Conservation (phyloP, 1,140 invertebrate species). For the Drosophila pallidifrons region DNA sequence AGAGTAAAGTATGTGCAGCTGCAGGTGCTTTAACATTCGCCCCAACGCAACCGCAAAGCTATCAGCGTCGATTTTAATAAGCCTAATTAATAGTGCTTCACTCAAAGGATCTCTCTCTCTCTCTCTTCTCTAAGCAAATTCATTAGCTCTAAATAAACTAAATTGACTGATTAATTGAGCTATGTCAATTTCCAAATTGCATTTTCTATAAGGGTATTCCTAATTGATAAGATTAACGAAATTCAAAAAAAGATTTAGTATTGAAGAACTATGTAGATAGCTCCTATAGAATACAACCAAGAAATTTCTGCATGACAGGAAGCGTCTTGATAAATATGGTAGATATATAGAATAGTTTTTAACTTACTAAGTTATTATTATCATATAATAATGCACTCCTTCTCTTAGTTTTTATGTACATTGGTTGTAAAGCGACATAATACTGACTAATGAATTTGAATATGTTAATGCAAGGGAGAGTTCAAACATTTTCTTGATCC, state of each 20-base stretch:
- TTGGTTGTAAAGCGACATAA: no score
- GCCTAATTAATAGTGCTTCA: conserved; percentile 74
- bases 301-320: no score
- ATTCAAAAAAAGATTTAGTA: not conserved
- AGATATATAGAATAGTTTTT: no score
- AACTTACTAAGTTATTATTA: no score
- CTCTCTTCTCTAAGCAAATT: conserved; percentile 37
- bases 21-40: conserved; percentile 15
- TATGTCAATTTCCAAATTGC: not conserved
- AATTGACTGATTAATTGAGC: conserved; percentile 32
- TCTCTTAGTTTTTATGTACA: no score
- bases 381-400: no score
- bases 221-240: not conserved
- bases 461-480: no score
- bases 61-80: conserved; percentile 74
- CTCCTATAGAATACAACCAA: no score
- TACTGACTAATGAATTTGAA: no score
- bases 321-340: no score
- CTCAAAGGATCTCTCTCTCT: conserved; percentile 44
- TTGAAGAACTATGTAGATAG: not conserved
- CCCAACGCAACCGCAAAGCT: conserved; percentile 64
- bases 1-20: not conserved
- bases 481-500: no score
- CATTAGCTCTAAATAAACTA: conserved; percentile 39
- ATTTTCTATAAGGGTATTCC: not conserved